These are phyloP conservation scores for Nomada flava DNA, from an alignment of 2,888 invertebrate species.

Conservation along the genomic window DNA sequence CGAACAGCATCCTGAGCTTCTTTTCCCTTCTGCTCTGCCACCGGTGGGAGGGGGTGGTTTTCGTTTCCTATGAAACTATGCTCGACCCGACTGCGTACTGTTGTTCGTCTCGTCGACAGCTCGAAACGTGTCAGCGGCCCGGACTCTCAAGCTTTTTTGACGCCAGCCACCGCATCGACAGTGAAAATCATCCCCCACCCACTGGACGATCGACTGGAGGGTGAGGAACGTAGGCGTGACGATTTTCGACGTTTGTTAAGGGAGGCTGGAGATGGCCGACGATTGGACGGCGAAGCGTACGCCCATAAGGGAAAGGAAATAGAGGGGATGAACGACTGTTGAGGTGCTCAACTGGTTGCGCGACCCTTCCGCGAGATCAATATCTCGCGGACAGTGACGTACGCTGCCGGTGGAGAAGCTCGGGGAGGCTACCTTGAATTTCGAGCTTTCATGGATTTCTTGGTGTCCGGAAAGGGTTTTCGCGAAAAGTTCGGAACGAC, in stretches of 20 bases:
- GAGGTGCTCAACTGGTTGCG: constrained; percentile 61
- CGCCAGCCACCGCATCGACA: constrained; percentile 59
- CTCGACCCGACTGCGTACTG: background rate
- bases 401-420: constrained; percentile 10
- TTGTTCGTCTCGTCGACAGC: constrained; percentile 11
- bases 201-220: constrained; percentile 44
- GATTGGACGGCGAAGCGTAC: constrained; percentile 58
- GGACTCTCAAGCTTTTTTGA: constrained; percentile 69
- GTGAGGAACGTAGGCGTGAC: constrained; percentile 56
- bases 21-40: background rate
- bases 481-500: too few species aligned
- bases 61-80: background rate
- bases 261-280: background rate
- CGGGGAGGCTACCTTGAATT: constrained; percentile 31
- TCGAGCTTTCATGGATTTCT: background rate
- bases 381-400: constrained; percentile 68
- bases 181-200: constrained; percentile 63
- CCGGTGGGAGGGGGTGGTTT: constrained; percentile 5
- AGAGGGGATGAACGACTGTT: constrained; percentile 38
- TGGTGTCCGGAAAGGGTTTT: background rate
- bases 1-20: constrained; percentile 38
- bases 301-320: constrained; percentile 38
- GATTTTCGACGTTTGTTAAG: constrained; percentile 17
- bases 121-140: constrained; percentile 56
- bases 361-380: constrained; percentile 54